Evolutionary conservation across 2,888 invertebrate genomes (phyloP).

Genomic region (Athrips mouffetella): DNA sequence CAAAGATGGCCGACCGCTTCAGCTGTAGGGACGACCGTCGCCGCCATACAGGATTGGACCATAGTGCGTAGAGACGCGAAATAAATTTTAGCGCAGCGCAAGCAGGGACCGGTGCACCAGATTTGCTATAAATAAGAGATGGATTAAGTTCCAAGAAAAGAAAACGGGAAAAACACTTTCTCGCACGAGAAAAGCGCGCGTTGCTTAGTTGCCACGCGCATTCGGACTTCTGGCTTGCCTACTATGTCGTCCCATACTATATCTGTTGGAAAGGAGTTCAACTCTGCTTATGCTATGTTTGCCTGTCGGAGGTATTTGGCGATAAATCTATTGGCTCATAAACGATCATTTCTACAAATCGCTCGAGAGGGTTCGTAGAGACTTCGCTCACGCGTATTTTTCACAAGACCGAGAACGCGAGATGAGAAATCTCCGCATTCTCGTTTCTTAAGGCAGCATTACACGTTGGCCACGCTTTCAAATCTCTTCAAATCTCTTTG

Average conservation of each 20-base stretch:
- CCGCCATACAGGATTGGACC: constrained; percentile 77
- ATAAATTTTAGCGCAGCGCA: constrained; percentile 82
- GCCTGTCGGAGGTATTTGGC: too few relatives aligned
- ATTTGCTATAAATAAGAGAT: constrained; percentile 76
- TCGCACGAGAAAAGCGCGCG: constrained; percentile 81
- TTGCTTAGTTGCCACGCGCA: constrained; percentile 84
- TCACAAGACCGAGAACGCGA: too few relatives aligned
- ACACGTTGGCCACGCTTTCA: too few relatives aligned
- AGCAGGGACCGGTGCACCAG: constrained; percentile 84
- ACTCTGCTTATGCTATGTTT: not conserved
- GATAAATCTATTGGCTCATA: too few relatives aligned
- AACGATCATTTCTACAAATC: too few relatives aligned
- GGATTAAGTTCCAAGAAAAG: not conserved
- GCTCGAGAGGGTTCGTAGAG: too few relatives aligned
- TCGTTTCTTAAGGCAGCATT: too few relatives aligned
- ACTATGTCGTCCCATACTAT: constrained; percentile 85
- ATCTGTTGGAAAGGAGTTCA: constrained; percentile 58
- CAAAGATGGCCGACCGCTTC: constrained; percentile 81
- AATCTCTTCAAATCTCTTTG: too few relatives aligned
- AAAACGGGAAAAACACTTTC: constrained; percentile 70
- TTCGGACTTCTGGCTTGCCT: constrained; percentile 85
- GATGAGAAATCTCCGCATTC: too few relatives aligned
- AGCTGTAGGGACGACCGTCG: constrained; percentile 80
- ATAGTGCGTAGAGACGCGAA: constrained; percentile 80
- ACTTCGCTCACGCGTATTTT: too few relatives aligned